phyloP scores from a whole-genome alignment of 2,888 invertebrate genomes.

The Protula sp. region DNA sequence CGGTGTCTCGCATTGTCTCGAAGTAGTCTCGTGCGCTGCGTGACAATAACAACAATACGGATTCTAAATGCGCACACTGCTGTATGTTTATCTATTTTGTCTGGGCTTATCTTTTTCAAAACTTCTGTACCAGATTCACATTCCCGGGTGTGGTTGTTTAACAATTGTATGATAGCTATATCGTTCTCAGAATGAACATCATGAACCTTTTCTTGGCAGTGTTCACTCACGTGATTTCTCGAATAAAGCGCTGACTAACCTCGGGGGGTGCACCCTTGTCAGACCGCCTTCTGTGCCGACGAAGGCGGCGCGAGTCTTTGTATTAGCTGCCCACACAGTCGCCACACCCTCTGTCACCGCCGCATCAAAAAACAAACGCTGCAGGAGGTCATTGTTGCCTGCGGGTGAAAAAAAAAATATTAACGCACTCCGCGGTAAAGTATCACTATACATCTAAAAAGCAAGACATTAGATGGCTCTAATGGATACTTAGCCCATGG shows the following conservation, averaged over 20 bases:
- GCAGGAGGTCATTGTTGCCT: slow-evolving; percentile 29
- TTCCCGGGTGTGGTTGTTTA: too few relatives aligned
- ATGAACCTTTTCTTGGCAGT: too few relatives aligned
- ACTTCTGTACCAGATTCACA: too few relatives aligned
- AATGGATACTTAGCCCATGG: too few relatives aligned
- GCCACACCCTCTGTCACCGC: slow-evolving; percentile 24
- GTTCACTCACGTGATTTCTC: too few relatives aligned
- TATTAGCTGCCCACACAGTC: neutral
- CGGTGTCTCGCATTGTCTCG: slow-evolving; percentile 28
- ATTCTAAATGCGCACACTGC: neutral
- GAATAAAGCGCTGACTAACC: too few relatives aligned
- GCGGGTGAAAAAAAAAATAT: too few relatives aligned
- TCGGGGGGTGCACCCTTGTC: slow-evolving; percentile 41
- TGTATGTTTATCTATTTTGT: neutral
- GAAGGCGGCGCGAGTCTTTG: slow-evolving; percentile 30
- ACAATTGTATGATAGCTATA: too few relatives aligned
- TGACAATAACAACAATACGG: slow-evolving; percentile 27
- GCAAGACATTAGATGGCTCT: too few relatives aligned
- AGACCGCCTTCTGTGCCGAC: slow-evolving; percentile 51
- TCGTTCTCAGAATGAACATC: too few relatives aligned
- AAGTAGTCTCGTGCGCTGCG: slow-evolving; percentile 20
- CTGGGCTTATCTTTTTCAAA: slow-evolving; percentile 1
- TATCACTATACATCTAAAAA: too few relatives aligned
- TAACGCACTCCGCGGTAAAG: too few relatives aligned
- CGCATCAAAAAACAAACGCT: slow-evolving; percentile 48